Evolutionary conservation across 2,888 invertebrate species (phyloP).

Genomic region (Glyphotaelius pellucidus): DNA sequence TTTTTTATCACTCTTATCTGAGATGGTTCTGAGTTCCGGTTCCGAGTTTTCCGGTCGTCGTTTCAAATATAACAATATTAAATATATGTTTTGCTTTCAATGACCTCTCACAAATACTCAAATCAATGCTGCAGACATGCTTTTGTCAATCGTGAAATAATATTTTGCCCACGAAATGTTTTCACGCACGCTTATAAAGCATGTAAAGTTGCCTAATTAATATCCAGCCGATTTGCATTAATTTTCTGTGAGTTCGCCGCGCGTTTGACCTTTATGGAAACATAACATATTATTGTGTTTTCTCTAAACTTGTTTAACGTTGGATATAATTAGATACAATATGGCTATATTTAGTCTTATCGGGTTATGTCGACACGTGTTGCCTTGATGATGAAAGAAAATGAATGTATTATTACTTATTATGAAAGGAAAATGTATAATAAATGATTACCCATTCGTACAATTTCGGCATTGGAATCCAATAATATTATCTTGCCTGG

Average conservation of each 20-base stretch:
- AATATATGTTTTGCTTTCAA: too few species aligned
- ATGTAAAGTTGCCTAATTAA: slow-evolving; percentile 22
- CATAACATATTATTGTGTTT: slow-evolving; percentile 31
- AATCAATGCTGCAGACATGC: too few species aligned
- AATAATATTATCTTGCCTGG: neutral
- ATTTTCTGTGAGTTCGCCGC: slow-evolving; percentile 11
- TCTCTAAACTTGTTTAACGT: neutral
- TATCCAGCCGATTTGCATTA: slow-evolving; percentile 14
- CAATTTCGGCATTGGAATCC: neutral
- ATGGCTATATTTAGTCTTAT: slow-evolving; percentile 4
- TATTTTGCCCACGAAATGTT: neutral
- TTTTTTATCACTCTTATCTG: too few species aligned
- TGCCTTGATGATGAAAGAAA: neutral
- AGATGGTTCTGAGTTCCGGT: too few species aligned
- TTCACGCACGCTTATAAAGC: neutral
- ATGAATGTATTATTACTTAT: neutral
- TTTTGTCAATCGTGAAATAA: neutral
- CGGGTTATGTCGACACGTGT: slow-evolving; percentile 11
- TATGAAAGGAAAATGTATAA: neutral
- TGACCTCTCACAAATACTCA: too few species aligned
- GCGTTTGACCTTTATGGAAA: slow-evolving; percentile 13
- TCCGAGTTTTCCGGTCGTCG: too few species aligned
- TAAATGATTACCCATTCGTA: neutral
- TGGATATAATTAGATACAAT: slow-evolving; percentile 14
- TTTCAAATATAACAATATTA: too few species aligned